These are phyloP conservation scores for Patagioenas fasciata DNA, from an alignment of 2,113 vertebrate species.

Conservation along the genomic window DNA sequence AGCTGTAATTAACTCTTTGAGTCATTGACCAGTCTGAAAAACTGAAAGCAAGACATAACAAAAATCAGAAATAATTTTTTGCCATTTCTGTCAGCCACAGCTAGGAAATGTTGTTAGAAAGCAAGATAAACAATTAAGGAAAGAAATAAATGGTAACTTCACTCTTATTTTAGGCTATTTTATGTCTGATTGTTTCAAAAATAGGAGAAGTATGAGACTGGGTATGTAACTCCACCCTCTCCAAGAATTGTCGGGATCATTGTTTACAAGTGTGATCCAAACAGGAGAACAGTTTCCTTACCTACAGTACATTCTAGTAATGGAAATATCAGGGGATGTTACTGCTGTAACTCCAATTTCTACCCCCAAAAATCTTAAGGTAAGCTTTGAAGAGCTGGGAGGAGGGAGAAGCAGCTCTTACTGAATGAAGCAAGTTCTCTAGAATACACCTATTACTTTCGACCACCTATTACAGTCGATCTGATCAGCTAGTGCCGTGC, in stretches of 20 bases:
- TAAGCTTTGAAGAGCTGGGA: not conserved
- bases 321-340: not conserved
- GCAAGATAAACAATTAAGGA: not conserved
- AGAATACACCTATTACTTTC: not conserved
- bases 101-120: not conserved
- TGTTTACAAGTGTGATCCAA: not conserved
- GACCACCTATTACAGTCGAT: not conserved
- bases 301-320: not conserved
- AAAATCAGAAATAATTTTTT: not conserved
- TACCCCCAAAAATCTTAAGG: slow-evolving; percentile 30
- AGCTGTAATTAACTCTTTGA: not conserved
- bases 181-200: not conserved
- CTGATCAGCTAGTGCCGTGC: not conserved
- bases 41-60: not conserved
- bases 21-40: not conserved
- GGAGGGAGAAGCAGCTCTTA: slow-evolving; percentile 13
- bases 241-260: not conserved
- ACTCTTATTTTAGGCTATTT: not conserved
- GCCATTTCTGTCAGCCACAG: not conserved
- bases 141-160: not conserved
- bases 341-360: not conserved
- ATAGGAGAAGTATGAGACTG: not conserved
- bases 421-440: not conserved
- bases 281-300: not conserved
- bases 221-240: not conserved